Conservation (phyloP, 1,140 invertebrate genomes). For the Goniozus legneri region DNA sequence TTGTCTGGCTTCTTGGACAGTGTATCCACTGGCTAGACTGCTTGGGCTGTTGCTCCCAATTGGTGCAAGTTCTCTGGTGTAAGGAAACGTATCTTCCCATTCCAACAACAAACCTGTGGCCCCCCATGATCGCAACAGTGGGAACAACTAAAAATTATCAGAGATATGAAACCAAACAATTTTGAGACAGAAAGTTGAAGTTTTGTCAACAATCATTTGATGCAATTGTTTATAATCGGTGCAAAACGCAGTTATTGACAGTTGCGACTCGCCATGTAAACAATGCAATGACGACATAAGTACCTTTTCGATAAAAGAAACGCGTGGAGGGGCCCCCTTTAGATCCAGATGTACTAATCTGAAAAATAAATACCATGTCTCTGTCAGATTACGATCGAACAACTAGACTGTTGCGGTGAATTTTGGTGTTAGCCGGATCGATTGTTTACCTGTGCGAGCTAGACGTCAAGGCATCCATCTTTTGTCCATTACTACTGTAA, state of each 20-base stretch:
- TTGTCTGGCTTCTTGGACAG: slow-evolving; percentile 58
- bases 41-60: slow-evolving; percentile 62
- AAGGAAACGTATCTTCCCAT: slow-evolving; percentile 94
- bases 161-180: slow-evolving; percentile 16
- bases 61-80: slow-evolving; percentile 61
- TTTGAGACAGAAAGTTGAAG: not conserved
- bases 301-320: slow-evolving; percentile 66
- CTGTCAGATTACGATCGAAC: slow-evolving; percentile 16
- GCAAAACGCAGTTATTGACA: slow-evolving; percentile 4
- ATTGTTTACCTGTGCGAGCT: slow-evolving; percentile 55
- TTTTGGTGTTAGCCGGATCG: slow-evolving; percentile 18
- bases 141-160: slow-evolving; percentile 61
- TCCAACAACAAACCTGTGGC: slow-evolving; percentile 82
- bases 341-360: slow-evolving; percentile 72
- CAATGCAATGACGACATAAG: slow-evolving; percentile 13
- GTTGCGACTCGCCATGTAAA: slow-evolving; percentile 17
- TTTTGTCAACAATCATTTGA: not conserved
- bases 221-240: not conserved
- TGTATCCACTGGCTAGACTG: slow-evolving; percentile 62
- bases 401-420: too few relatives aligned
- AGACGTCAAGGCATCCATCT: slow-evolving; percentile 56
- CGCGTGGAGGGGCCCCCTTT: slow-evolving; percentile 72
- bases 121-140: slow-evolving; percentile 63
- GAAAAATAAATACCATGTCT: slow-evolving; percentile 23
- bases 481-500: slow-evolving; percentile 28